Evolutionary conservation across 2,888 invertebrate genomes (phyloP), one percentile per base, ranked within the genome.

Genomic region (Agapetus fuscipes): DNA sequence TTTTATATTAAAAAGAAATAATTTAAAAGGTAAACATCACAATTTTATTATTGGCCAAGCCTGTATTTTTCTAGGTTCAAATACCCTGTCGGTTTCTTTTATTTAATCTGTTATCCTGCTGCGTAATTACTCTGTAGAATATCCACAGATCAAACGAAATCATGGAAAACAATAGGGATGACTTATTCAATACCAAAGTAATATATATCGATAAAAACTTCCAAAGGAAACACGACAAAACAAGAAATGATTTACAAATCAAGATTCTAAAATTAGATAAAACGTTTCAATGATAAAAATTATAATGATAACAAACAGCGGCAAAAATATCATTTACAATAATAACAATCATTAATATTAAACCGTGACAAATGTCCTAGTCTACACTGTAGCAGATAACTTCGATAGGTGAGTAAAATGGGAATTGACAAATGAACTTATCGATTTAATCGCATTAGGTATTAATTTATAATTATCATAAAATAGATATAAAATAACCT

Each of bases 61-160:
- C 45, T 41, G 41, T 39, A 48, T 42, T 37, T 31, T 44, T 42
- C 45, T 45, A 48, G 45, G 48, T 39, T 45, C 43, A 43, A 46
- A 41, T 46, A 48, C 46, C 46, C 46, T 48, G 46, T 46, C 44
- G 44, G 46, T 48, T 48, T 46, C 37, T 45, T 45, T 41, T 29
- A 15, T 25, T 37, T 34, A 35, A 17, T 37, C 30, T 32, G 20
- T 20, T 20, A 20, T 20, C 20, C 20, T 20, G 20, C 20, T 6
- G 20, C 20, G 9, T 6, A 20, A 20, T 29, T 30, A 36, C 16
- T 38, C 28, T 38, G 33, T 30, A 24, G 32, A 38, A 17, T 29
- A 29, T 29, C 16, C 28, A 34, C 25, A 15, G 14, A 15, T 25
- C 17, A 27, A 36, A 36, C 16, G 30, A 17, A 25, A 16, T 16